Percentiles rank a stretch among this genome's conserved stretches.
phyloP scores from a whole-genome alignment of 2,888 invertebrate genomes.

The Nasonia oneida region DNA sequence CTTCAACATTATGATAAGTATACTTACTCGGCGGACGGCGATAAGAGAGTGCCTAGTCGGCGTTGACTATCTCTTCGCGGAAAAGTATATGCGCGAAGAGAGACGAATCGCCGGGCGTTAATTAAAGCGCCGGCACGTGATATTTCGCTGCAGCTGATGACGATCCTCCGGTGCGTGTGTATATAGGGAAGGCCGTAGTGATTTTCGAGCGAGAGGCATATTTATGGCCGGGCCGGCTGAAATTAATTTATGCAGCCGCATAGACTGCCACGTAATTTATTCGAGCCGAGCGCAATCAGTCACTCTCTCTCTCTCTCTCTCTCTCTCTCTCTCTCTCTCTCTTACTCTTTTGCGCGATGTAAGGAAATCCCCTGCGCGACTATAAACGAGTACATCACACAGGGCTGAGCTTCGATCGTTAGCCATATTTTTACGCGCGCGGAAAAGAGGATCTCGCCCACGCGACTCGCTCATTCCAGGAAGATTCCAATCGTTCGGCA shows the following conservation, averaged over 20 bases:
- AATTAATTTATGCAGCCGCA: conserved; percentile 78
- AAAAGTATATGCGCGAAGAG: neutral
- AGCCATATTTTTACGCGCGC: too few relatives aligned
- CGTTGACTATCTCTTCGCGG: conserved; percentile 24
- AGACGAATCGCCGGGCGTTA: neutral
- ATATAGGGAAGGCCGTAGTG: conserved; percentile 52
- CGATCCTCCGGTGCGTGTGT: conserved; percentile 2
- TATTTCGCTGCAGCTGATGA: neutral
- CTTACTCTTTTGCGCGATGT: conserved; percentile 35
- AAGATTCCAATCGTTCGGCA: neutral
- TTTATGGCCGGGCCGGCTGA: conserved; percentile 76
- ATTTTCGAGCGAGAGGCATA: conserved; percentile 72
- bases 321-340: neutral
- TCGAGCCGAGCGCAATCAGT: conserved; percentile 75
- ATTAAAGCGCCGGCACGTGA: neutral
- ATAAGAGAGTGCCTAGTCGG: conserved; percentile 26
- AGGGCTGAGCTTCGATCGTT: neutral
- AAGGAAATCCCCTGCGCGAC: conserved; percentile 37
- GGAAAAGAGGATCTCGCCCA: neutral
- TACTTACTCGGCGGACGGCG: neutral
- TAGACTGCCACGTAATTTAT: conserved; percentile 78
- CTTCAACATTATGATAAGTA: neutral
- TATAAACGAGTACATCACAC: neutral
- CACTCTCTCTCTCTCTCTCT: conserved; percentile 65
- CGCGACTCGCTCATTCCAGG: neutral